Evolutionary conservation across 1,140 invertebrate genomes (phyloP).

Genomic region (Aphidius ervi): DNA sequence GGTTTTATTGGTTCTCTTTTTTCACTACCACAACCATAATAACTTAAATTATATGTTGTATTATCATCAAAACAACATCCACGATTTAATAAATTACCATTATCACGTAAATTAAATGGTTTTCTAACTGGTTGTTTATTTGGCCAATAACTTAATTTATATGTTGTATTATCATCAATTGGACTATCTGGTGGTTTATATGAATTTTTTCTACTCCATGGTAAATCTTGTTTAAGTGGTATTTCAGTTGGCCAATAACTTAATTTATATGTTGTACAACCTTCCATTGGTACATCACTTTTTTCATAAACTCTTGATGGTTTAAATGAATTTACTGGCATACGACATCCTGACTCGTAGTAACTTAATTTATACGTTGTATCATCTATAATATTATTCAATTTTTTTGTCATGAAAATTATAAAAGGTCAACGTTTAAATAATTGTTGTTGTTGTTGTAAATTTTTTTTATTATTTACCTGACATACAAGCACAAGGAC

Average conservation of each 20-base stretch:
- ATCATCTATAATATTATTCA: constrained; percentile 45
- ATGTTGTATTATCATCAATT: constrained; percentile 55
- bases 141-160: constrained; percentile 55
- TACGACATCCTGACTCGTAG: constrained; percentile 42
- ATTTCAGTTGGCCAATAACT: constrained; percentile 40
- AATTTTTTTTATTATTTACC: constrained; percentile 25
- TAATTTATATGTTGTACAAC: constrained; percentile 44
- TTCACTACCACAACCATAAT: constrained; percentile 36
- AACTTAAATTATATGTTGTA: constrained; percentile 48
- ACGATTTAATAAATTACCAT: constrained; percentile 39
- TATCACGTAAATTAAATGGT: constrained; percentile 24
- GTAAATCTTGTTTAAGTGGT: constrained; percentile 26
- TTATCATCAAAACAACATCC: constrained; percentile 38
- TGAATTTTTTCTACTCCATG: constrained; percentile 29
- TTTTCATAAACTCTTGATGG: constrained; percentile 51
- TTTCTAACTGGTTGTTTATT: constrained; percentile 28
- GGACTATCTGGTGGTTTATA: constrained; percentile 44
- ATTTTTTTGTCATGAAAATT: not conserved
- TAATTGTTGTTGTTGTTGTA: too few species aligned
- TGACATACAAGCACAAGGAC: constrained; percentile 28
- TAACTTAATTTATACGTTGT: constrained; percentile 58
- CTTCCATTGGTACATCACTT: constrained; percentile 56
- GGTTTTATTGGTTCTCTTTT: constrained; percentile 32
- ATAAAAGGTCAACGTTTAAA: too few species aligned
- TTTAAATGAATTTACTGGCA: constrained; percentile 44